Evolutionary conservation across 1,140 invertebrate genomes (phyloP).

Genomic region (Mycetomoellerius zeteki): DNA sequence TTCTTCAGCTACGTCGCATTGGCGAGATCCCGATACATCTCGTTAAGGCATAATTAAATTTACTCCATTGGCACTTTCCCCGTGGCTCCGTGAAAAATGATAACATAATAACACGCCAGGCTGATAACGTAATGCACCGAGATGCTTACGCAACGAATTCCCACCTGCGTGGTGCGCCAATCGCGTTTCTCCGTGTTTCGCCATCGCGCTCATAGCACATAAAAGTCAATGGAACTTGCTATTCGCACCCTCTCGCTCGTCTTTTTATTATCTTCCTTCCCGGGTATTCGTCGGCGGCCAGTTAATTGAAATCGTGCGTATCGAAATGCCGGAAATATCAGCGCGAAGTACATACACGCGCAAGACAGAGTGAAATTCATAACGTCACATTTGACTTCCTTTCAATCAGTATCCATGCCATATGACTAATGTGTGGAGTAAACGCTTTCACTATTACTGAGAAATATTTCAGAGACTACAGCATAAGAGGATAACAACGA

Average conservation of each 20-base stretch:
- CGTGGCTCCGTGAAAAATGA: constrained; percentile 38
- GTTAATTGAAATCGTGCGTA: constrained; percentile 48
- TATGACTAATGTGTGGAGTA: constrained; percentile 10
- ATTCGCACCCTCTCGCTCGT: constrained; percentile 1
- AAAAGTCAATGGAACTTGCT: constrained; percentile 54
- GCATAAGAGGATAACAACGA: not conserved
- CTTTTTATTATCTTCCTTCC: constrained; percentile 16
- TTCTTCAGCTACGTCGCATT: not conserved
- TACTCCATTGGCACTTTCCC: constrained; percentile 28
- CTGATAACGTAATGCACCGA: constrained; percentile 51
- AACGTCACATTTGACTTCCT: constrained; percentile 30
- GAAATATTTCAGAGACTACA: not conserved
- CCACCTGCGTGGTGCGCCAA: constrained; percentile 44
- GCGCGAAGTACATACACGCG: not conserved
- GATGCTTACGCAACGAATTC: constrained; percentile 49
- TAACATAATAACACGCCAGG: constrained; percentile 46
- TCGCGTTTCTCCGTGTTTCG: constrained; percentile 53
- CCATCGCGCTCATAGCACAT: constrained; percentile 37
- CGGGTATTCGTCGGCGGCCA: not conserved
- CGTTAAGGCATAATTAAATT: constrained; percentile 66
- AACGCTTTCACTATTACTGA: constrained; percentile 50
- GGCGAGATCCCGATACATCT: constrained; percentile 20
- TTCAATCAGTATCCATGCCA: constrained; percentile 15
- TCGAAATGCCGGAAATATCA: constrained; percentile 46
- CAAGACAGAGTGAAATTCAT: constrained; percentile 42